phyloP scores from a whole-genome alignment of 2,113 vertebrate species.

The Paedocypris sp. region DNA sequence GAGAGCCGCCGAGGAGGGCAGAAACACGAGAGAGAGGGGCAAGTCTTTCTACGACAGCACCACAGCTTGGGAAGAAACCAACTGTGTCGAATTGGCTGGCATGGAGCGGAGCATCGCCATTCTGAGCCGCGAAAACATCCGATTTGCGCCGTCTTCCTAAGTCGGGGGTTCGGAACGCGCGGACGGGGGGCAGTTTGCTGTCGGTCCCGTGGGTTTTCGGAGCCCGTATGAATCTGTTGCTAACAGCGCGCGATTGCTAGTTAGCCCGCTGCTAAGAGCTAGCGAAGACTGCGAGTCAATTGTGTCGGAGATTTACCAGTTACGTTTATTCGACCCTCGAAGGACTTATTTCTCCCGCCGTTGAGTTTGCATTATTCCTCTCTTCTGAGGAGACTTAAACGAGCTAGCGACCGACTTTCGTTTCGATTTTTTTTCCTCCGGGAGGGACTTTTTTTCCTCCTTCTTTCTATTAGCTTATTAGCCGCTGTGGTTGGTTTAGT shows the following conservation, averaged over 20 bases:
- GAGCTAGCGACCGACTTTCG: constrained; percentile 7
- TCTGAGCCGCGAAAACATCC: neutral
- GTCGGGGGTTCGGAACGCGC: neutral
- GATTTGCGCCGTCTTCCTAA: constrained; percentile 1
- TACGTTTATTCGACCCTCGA: neutral
- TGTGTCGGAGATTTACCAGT: constrained; percentile 11
- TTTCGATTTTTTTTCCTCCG: constrained; percentile 42
- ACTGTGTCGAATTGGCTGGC: constrained; percentile 23
- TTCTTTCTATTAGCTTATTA: constrained; percentile 57
- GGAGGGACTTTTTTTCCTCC: constrained; percentile 40
- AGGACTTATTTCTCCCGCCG: neutral
- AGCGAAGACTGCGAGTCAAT: constrained; percentile 20
- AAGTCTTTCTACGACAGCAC: constrained; percentile 26
- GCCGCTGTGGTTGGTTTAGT: constrained; percentile 45
- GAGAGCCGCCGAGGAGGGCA: constrained; percentile 19
- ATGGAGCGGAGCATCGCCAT: constrained; percentile 29
- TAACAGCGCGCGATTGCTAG: constrained; percentile 25
- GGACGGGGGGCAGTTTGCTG: neutral
- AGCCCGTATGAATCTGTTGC: constrained; percentile 22
- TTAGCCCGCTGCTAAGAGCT: constrained; percentile 29
- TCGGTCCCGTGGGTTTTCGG: constrained; percentile 12
- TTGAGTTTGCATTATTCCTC: neutral
- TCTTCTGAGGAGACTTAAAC: neutral
- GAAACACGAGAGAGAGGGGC: constrained; percentile 20
- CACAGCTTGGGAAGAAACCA: constrained; percentile 23